Evolutionary conservation across 2,888 invertebrate species (phyloP).

Genomic region (Charanyca ferruginea): DNA sequence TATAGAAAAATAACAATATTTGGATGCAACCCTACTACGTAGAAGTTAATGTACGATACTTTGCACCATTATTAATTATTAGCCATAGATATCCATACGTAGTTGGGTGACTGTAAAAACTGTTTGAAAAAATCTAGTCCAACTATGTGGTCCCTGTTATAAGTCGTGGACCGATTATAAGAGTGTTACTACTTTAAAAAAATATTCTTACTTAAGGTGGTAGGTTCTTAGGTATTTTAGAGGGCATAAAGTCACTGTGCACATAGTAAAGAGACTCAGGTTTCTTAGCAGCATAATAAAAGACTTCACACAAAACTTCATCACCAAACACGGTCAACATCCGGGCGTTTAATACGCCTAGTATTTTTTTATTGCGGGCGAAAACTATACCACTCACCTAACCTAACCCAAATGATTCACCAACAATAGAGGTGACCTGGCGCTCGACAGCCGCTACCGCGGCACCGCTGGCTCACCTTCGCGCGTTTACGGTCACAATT

Average conservation of each 20-base stretch:
- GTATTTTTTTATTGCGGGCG: no score
- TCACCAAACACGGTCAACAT: no score
- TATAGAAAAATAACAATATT: constrained; percentile 47
- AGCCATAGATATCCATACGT: constrained; percentile 3
- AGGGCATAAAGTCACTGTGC: background rate
- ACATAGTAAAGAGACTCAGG: background rate
- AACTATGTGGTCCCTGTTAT: constrained; percentile 73
- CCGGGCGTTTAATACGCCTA: no score
- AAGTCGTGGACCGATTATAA: constrained; percentile 48
- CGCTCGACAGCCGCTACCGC: no score
- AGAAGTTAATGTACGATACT: background rate
- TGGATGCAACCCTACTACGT: constrained; percentile 34
- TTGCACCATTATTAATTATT: background rate
- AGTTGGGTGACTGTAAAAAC: constrained; percentile 26
- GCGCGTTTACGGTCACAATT: no score
- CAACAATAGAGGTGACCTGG: no score
- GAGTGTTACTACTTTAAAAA: constrained; percentile 3
- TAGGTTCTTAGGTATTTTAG: background rate
- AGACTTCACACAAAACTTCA: no score
- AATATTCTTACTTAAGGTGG: background rate
- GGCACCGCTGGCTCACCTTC: no score
- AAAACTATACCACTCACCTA: no score
- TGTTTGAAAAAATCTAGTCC: constrained; percentile 61
- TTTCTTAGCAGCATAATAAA: background rate
- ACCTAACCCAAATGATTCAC: no score